These are phyloP conservation scores for Trogon melanurus DNA, from an alignment of 2,113 vertebrate genomes.

Conservation along the genomic window DNA sequence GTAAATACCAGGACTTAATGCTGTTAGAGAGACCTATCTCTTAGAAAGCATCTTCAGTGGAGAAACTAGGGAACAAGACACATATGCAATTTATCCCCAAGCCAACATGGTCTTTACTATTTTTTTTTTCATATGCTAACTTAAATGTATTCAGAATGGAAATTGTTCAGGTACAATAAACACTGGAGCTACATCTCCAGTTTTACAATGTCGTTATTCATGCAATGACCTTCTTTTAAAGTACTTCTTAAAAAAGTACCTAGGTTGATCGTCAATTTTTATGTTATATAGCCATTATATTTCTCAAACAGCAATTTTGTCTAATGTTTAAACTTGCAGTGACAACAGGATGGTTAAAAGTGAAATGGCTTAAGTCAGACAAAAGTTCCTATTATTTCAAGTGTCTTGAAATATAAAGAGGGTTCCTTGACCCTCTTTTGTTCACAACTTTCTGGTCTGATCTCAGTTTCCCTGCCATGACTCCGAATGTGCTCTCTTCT, in stretches of 20 bases:
- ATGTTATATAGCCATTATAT: background rate
- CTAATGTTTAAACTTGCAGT: background rate
- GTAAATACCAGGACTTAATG: background rate
- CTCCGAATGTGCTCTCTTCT: background rate
- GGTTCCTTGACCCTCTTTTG: background rate
- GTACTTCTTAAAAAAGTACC: background rate
- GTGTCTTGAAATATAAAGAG: background rate
- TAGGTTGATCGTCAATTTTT: background rate
- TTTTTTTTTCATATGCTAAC: background rate
- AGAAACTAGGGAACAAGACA: background rate
- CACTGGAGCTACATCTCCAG: background rate
- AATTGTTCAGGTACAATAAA: background rate
- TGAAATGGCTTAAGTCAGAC: background rate
- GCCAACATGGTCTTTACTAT: background rate
- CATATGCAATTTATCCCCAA: rapidly evolving
- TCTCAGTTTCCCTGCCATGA: background rate
- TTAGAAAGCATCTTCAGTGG: background rate
- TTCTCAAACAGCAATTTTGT: background rate
- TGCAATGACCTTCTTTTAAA: background rate
- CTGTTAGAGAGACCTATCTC: background rate
- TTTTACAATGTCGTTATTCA: background rate
- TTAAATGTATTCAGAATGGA: background rate
- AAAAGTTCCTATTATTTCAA: background rate
- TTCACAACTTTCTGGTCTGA: background rate
- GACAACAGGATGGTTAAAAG: background rate